These are phyloP conservation scores for Hybognathus amarus DNA, from an alignment of 2,797 vertebrate genomes.

Conservation along the genomic window DNA sequence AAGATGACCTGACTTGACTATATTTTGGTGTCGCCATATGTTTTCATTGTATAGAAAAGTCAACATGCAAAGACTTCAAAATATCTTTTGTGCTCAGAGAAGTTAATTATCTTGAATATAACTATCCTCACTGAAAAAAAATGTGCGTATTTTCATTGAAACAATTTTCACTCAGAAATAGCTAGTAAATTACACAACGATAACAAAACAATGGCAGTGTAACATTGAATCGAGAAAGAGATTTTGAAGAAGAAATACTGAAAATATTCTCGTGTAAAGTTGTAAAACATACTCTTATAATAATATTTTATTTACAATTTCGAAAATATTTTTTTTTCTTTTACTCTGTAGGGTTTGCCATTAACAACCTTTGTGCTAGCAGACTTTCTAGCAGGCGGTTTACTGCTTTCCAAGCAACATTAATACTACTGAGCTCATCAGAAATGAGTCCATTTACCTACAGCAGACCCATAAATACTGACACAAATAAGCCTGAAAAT, in stretches of 20 bases:
- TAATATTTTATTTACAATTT: no score
- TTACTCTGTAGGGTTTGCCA: neutral
- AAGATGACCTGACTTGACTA: no score
- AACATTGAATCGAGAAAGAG: no score
- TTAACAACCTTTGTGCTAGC: neutral
- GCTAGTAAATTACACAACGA: neutral
- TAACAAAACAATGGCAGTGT: neutral
- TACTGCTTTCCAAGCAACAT: no score
- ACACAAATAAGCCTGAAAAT: slow-evolving; percentile 16
- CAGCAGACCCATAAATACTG: slow-evolving; percentile 44
- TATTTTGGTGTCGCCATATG: neutral
- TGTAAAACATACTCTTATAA: no score
- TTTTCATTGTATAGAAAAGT: neutral
- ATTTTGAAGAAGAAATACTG: no score
- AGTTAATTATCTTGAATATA: neutral
- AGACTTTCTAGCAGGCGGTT: no score
- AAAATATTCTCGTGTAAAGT: no score
- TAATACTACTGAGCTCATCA: no score
- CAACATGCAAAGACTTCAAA: neutral
- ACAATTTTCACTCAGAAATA: neutral
- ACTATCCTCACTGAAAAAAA: neutral
- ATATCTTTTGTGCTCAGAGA: neutral
- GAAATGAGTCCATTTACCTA: no score
- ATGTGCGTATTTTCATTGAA: neutral
- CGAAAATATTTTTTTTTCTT: no score